Base-by-base conservation (phyloP, 2,888 invertebrate species). In the Melanostoma mellinum region DNA sequence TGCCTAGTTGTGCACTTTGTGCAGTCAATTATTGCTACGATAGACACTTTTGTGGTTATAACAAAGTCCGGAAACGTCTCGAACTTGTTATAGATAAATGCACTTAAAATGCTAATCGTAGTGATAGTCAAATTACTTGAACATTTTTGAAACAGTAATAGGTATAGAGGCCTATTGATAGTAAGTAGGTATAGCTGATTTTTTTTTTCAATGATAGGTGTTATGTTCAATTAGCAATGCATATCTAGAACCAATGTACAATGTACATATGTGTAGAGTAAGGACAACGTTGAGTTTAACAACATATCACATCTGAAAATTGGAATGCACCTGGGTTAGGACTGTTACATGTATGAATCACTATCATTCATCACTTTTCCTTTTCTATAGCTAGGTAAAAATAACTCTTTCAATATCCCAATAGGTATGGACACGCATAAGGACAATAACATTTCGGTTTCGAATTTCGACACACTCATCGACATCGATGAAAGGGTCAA, bases 401-500 rank as follows among this genome's bases (percentile, higher is more conserved):
- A 20, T 6, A 38, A 50, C 5, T 36, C 55, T 38, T 48, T 53
- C 6, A 63, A 20, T 1, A 50, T 38, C 30, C 48, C n/a, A 36
- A 48, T 42, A 33, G 10, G 36, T 6, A 63, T 52, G 35, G 9
- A 8, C 10, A 32, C 35, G 9, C 30, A 9, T 42, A 6, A 38
- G 50, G 10, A 73, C 73, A 73, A 71, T 58, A 20, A 2, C 38
- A 38, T 53, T 56, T 50, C 32, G 35, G 9, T 65, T 81, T 71
- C 80, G 76, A 56, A 10, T 65, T 81, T 71, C 76, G 76, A 56
- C 67, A 65, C 46, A 82, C 72, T 58, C 36, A 73, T 63, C 55
- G 38, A 40, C 36, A 73, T 63, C 55, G 38, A 40, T 36, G 63
- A 78, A 82, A 58, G 78, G 82, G 78, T 82, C 82, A 82, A 78